Base-by-base conservation (phyloP, 2,797 vertebrate genomes). In the Phoeniculus purpureus region DNA sequence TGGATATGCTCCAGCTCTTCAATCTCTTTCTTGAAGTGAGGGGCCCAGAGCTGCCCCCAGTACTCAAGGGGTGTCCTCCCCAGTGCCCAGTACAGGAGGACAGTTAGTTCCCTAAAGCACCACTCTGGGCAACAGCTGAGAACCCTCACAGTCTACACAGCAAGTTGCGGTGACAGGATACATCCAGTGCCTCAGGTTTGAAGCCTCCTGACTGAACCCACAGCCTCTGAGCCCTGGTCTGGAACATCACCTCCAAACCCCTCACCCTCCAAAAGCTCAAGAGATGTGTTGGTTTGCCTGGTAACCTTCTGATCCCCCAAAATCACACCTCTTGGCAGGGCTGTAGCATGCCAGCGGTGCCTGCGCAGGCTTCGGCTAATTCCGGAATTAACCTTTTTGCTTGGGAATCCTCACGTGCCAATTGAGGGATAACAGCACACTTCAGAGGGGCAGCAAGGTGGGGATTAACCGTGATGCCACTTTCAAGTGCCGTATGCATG, bases 151-250 rank as follows among this genome's bases (percentile, higher is more conserved):
- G 6, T 84, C 48, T 19, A 3, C 45, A 10, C 25, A 15, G 0
- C 4, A 3, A 43, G 71, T 62, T 1, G 1, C 32, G 40, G 45
- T 6, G 48, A 40, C 58, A 61, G 54, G 59, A 67, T 51, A 45
- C 0, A 22, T 31, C 29, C 48, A 1, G 21, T 11, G 27, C 43
- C 10, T 54, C 54, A 22, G 7, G 23, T 48, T 85, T 1, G 1
- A 19, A 34, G 25, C 1, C 0, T 2, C 2, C 37, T 1, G 2
- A 12, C 22, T 7, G 71, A 89, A 47, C n/a, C 60, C 1, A 0
- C 29, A 31, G 3, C 13, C 54, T 34, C 45, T 1, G 0, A 71
- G 27, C 25, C 14, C 31, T 1, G 0, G 74, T 48, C 22, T 4
- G 6, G 68, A 73, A 12, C 5, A 5, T 59, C 5, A 1, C 26